Evolutionary conservation across 2,888 invertebrate species (phyloP), one percentile per base, ranked within the genome.

Genomic region (Girardia tigrina): DNA sequence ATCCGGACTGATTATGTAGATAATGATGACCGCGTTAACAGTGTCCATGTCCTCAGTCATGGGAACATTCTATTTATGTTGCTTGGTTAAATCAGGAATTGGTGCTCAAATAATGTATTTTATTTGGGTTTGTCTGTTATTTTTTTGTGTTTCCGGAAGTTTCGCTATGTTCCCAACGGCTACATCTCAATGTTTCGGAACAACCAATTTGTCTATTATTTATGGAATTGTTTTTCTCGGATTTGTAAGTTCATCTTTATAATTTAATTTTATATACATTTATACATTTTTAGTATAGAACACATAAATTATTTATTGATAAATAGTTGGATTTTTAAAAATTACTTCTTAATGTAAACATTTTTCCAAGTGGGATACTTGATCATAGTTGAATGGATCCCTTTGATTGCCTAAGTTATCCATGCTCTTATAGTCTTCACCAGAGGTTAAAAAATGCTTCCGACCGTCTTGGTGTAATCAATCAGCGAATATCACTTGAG

Each of bases 151-250:
- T 77, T 81, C 81, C 42, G 82, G 81, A 16, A 81, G 80, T 74
- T 84, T 82, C 78, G 81, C 81, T 14, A 78, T 84, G 8, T 79
- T 84, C 76, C 83, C 84, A 23, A 82, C 83, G 1, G 83, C 81
- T 6, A 81, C 80, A 2, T 81, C 82, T 23, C 80, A 80, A 42
- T 78, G 80, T n/a, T 84, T 83, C 78, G 84, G 84, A 20, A 78
- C 79, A 16, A 79, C 78, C 75, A 78, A 83, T 76, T 79, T 81
- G 73, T 80, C 80, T 1, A 79, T 80, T 0, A 82, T 81, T 75
- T 84, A 82, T 77, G 83, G 83, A 4, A 76, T 84, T 28, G 78
- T 83, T 0, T 81, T 81, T 56, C 56, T 56, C 23, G 56, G 56
- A 20, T 56, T 56, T 56, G 56, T 56, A 56, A 56, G 56, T 56